Base-by-base conservation (phyloP, 2,797 vertebrate species). In the Galaxias olidus region DNA sequence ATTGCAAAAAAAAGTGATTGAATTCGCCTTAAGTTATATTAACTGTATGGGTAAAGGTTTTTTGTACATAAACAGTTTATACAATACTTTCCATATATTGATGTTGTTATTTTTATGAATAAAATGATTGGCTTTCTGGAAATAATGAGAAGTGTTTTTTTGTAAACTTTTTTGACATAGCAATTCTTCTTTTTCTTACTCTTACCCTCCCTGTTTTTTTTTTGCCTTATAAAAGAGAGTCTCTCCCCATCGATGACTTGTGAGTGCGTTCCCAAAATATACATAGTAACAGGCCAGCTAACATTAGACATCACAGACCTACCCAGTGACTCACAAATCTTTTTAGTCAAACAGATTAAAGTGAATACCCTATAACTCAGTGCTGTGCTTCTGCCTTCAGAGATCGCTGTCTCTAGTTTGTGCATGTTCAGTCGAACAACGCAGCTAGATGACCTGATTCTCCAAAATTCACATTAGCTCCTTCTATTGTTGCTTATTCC, bases 51-150 rank as follows among this genome's bases (percentile, higher is more conserved):
- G 83, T 89, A 90, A 87, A 82, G 78, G 84, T 41, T 87, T n/a
- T 90, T 91, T 92, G 89, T 92, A 91, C 71, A 92, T 91, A 91
- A 46, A 86, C 81, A 79, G 79, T 94, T 94, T 94, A 90, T 93
- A 93, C 90, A 89, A 90, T 89, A 87, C 85, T 87, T 92, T 87
- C 90, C 87, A 90, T 90, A 92, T 89, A 87, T 92, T 75, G 91
- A 92, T 93, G 91, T 92, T 92, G 93, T 92, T 94, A 94, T 94
- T 94, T 93, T 94, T 93, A 92, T 89, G 89, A 93, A 90, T 88
- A 91, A 93, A 94, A 92, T 90, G 85, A 90, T 91, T 80, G 85
- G 85, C 83, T 88, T 92, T 93, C 88, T 90, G 85, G 81, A 90
- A 88, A 77, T 81, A 75, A 66, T 72, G 65, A 59, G 64, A 67